A percentile compares a stretch with the other conserved stretches of the same genome.
Evolutionary conservation across 2,888 invertebrate species (phyloP).

Genomic region (Pyrochroa serraticornis): DNA sequence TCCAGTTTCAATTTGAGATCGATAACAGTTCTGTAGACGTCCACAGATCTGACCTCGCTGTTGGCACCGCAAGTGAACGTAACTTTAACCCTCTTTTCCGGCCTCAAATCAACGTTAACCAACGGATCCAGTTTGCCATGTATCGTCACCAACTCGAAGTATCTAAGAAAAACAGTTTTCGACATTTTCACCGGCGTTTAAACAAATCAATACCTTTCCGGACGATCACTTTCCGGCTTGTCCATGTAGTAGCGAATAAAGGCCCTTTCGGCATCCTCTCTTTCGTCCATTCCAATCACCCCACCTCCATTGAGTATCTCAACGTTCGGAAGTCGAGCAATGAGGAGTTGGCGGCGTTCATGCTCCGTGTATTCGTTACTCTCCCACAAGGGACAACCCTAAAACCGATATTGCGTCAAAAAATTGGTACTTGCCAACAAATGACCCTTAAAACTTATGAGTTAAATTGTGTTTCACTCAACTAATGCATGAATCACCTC

Average conservation of each 20-base stretch:
- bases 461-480: too few relatives aligned
- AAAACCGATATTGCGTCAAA: constrained; percentile 4
- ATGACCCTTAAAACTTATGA: not conserved
- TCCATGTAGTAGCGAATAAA: constrained; percentile 93
- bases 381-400: constrained; percentile 76
- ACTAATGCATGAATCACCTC: too few relatives aligned
- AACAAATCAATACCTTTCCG: constrained; percentile 66
- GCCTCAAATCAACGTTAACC: constrained; percentile 84
- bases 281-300: constrained; percentile 79
- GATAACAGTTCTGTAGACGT: constrained; percentile 80
- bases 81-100: constrained; percentile 86
- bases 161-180: constrained; percentile 62
- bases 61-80: constrained; percentile 80
- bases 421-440: not conserved
- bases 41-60: constrained; percentile 75
- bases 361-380: constrained; percentile 85
- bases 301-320: constrained; percentile 89
- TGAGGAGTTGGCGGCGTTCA: constrained; percentile 83
- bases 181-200: not conserved
- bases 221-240: constrained; percentile 81
- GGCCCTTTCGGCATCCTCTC: constrained; percentile 91
- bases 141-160: constrained; percentile 78
- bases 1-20: constrained; percentile 84
- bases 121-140: constrained; percentile 91
- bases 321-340: constrained; percentile 87